A percentile compares a stretch with the other conserved stretches of the same genome.
phyloP scores from a whole-genome alignment of 1,140 invertebrate species.

The Araneus ventricosus region DNA sequence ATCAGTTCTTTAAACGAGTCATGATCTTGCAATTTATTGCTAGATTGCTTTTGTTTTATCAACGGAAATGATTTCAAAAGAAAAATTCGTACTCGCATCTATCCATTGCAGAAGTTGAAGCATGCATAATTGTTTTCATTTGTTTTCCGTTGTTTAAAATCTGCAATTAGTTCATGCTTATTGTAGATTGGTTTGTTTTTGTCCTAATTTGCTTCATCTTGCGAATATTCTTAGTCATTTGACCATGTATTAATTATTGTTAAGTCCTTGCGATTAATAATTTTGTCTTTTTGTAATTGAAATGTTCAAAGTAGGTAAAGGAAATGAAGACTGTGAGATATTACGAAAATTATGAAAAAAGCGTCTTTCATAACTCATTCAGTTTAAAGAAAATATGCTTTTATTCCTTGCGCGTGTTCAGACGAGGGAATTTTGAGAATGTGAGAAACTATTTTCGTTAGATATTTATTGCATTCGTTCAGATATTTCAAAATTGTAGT shows the following conservation, averaged over 20 bases:
- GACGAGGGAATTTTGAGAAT: too few species aligned
- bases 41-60: background rate
- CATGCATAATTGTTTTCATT: background rate
- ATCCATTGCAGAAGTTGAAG: background rate
- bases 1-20: conserved; percentile 3
- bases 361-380: too few species aligned
- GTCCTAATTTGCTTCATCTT: background rate
- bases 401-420: too few species aligned
- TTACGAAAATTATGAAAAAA: too few species aligned
- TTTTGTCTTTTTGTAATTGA: too few species aligned
- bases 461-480: too few species aligned
- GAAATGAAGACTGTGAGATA: too few species aligned
- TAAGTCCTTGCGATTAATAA: too few species aligned
- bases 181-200: background rate
- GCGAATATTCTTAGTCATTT: background rate
- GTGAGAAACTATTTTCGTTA: too few species aligned
- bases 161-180: background rate
- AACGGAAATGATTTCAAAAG: background rate
- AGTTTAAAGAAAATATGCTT: too few species aligned
- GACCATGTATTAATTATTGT: background rate
- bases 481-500: too few species aligned
- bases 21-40: background rate
- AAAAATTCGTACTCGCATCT: background rate
- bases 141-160: background rate
- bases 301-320: too few species aligned